Evolutionary conservation across 1,140 invertebrate genomes (phyloP).

Genomic region (Tyrophagus putrescentiae): DNA sequence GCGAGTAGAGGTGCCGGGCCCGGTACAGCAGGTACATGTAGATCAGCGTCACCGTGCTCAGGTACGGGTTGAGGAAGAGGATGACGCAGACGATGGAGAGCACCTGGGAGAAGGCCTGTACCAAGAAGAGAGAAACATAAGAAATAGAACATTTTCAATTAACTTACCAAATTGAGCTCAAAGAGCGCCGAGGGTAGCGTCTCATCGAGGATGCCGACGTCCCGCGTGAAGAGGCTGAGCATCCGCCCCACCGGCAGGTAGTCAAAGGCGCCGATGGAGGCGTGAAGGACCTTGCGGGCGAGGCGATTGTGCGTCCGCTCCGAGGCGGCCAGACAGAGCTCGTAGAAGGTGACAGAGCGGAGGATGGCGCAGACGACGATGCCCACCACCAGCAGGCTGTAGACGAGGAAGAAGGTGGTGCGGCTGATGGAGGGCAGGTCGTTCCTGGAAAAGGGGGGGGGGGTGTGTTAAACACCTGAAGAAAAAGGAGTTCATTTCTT

Average conservation of each 20-base stretch:
- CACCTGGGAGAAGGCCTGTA: constrained; percentile 8
- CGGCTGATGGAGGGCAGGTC: neutral
- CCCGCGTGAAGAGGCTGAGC: constrained; percentile 24
- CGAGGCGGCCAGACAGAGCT: constrained; percentile 59
- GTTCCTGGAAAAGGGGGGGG: neutral
- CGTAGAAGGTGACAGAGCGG: constrained; percentile 54
- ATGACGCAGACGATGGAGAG: constrained; percentile 1
- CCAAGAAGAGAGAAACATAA: neutral
- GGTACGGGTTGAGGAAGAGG: constrained; percentile 6
- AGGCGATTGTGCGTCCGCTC: constrained; percentile 62
- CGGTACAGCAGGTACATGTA: constrained; percentile 54
- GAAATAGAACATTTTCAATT: neutral
- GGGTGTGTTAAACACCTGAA: neutral
- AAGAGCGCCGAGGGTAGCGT: constrained; percentile 53
- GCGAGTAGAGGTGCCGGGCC: constrained; percentile 57
- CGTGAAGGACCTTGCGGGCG: constrained; percentile 59
- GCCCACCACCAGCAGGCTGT: constrained; percentile 31
- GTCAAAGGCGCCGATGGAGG: constrained; percentile 74
- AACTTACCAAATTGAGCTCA: constrained; percentile 55
- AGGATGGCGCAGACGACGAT: constrained; percentile 34
- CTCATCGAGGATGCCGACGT: constrained; percentile 25
- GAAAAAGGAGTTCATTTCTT: neutral
- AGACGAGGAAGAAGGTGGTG: constrained; percentile 24
- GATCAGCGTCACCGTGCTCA: constrained; percentile 42
- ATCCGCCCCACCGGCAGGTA: constrained; percentile 47